phyloP scores from a whole-genome alignment of 2,888 invertebrate genomes.

The Acanthacorydalis orientalis region DNA sequence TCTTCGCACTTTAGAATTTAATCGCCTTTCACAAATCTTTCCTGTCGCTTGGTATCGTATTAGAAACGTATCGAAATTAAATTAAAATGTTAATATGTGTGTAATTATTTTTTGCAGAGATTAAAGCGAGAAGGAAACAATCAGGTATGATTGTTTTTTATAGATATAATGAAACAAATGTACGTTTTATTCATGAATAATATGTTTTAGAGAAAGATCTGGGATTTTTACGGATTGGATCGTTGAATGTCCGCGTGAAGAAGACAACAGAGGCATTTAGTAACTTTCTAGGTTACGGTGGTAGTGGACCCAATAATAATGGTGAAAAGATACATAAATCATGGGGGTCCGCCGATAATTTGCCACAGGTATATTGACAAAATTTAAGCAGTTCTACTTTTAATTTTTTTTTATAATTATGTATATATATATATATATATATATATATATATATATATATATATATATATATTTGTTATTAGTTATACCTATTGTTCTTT shows the following conservation, averaged over 20 bases:
- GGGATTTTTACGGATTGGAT: conserved; percentile 81
- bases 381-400: not conserved
- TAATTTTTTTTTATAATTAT: not conserved
- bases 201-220: conserved; percentile 59
- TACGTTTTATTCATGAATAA: not conserved
- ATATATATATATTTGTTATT: too few species aligned
- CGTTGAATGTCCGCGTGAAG: conserved; percentile 79
- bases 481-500: too few species aligned
- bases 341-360: conserved; percentile 83
- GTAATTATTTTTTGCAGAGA: conserved; percentile 37
- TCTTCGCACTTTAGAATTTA: too few species aligned
- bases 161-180: too few species aligned
- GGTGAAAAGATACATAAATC: conserved; percentile 64
- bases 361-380: conserved; percentile 39
- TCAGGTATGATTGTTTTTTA: conserved; percentile 31
- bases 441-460: too few species aligned
- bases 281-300: conserved; percentile 71
- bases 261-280: conserved; percentile 86
- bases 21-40: too few species aligned
- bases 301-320: conserved; percentile 24
- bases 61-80: too few species aligned
- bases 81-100: conserved; percentile 1
- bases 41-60: too few species aligned
- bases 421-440: too few species aligned
- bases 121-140: conserved; percentile 56